A percentile compares a stretch with the other conserved stretches of the same genome.
Evolutionary conservation across 2,888 invertebrate genomes (phyloP).

Genomic region (Neoaliturus tenellus): DNA sequence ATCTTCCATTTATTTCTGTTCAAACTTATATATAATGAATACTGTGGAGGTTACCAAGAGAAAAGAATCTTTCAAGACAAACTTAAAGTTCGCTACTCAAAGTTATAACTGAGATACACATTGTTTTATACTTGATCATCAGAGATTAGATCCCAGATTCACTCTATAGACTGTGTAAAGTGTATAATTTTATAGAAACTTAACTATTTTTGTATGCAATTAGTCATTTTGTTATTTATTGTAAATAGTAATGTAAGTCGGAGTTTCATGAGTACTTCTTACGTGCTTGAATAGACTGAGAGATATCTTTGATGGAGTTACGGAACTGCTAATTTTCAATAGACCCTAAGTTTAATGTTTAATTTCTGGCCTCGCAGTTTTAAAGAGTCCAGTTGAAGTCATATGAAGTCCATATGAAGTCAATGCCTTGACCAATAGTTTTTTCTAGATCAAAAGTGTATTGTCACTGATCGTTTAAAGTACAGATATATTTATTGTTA

Average conservation of each 20-base stretch:
- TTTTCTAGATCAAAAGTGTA: no score
- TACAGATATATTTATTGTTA: neutral
- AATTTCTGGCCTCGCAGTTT: neutral
- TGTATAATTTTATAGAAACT: conserved; percentile 16
- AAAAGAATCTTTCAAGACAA: conserved; percentile 72
- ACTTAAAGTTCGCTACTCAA: conserved; percentile 40
- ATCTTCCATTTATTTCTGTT: conserved; percentile 95
- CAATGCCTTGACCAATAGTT: no score
- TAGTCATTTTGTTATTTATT: conserved; percentile 34
- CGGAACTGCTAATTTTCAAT: neutral
- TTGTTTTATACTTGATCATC: neutral
- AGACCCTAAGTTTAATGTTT: neutral
- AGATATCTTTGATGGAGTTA: neutral
- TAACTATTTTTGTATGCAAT: conserved; percentile 25
- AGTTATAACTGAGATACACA: conserved; percentile 11
- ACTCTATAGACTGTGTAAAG: conserved; percentile 33
- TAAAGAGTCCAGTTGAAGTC: neutral
- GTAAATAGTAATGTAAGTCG: conserved; percentile 10
- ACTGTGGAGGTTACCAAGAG: conserved; percentile 84
- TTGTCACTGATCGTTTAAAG: no score
- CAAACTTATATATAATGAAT: conserved; percentile 94
- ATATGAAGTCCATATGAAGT: no score
- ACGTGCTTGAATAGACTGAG: neutral
- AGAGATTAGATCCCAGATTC: no score
- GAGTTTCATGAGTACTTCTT: neutral